Conservation (phyloP, 2,888 invertebrate genomes). For the Mimas tiliae region DNA sequence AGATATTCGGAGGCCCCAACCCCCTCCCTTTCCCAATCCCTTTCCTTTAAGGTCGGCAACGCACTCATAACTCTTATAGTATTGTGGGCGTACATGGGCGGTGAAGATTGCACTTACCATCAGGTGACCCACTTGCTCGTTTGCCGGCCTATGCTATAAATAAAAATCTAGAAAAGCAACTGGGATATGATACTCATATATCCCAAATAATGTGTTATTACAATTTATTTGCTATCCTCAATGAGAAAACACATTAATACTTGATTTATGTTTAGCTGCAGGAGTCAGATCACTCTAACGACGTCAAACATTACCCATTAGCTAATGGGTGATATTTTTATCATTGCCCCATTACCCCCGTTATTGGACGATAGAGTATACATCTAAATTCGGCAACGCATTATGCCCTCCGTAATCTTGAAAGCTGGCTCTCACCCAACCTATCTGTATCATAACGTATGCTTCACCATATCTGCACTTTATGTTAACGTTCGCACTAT, state of each 20-base stretch:
- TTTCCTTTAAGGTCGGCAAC: no score
- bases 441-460: neutral
- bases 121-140: no score
- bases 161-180: no score
- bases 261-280: neutral
- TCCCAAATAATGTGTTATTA: no score
- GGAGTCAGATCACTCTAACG: neutral
- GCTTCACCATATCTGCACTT: slow-evolving; percentile 7
- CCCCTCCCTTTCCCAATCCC: no score
- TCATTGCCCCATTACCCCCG: slow-evolving; percentile 1
- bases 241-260: neutral
- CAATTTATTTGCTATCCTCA: neutral
- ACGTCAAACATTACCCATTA: neutral
- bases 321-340: neutral
- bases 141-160: no score
- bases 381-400: slow-evolving; percentile 5
- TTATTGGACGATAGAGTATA: neutral
- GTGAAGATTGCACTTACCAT: no score
- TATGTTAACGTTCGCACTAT: neutral
- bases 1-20: no score
- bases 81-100: no score
- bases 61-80: no score
- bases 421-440: slow-evolving; percentile 15
- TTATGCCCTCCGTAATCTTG: slow-evolving; percentile 7
- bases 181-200: no score